These are phyloP conservation scores for Pseudomyrmex concolor DNA, from an alignment of 1,140 invertebrate species.

Conservation along the genomic window DNA sequence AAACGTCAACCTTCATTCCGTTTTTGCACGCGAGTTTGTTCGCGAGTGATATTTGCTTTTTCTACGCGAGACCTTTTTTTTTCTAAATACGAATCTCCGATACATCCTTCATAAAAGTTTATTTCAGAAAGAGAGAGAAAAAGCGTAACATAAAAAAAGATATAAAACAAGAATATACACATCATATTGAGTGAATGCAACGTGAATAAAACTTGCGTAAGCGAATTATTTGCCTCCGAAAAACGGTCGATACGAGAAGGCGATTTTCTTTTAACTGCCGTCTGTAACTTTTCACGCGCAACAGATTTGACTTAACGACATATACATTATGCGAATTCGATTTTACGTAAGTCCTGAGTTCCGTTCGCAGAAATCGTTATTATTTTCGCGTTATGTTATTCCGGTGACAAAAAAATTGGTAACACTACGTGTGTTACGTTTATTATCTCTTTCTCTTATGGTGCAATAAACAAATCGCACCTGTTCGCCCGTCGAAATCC, in stretches of 20 bases:
- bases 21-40: neutral
- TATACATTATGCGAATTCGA: neutral
- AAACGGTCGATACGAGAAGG: neutral
- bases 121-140: no score
- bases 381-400: neutral
- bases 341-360: constrained; percentile 5
- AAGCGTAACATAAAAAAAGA: no score
- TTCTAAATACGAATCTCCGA: no score
- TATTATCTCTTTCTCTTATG: no score
- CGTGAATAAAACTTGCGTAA: no score
- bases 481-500: constrained; percentile 34
- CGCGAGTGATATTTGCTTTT: neutral
- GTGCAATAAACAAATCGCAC: constrained; percentile 29
- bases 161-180: no score
- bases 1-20: neutral
- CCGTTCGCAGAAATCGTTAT: neutral
- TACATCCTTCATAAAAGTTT: no score
- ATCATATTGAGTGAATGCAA: no score
- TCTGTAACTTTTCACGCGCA: constrained; percentile 12
- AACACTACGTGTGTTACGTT: constrained; percentile 13
- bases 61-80: neutral
- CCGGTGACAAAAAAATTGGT: neutral
- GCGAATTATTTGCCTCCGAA: neutral
- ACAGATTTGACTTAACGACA: constrained; percentile 22
- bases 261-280: constrained; percentile 1